Percentiles rank a stretch among this genome's conserved stretches.
Conservation (phyloP, 2,888 invertebrate genomes). For the Campoplex capitator region DNA sequence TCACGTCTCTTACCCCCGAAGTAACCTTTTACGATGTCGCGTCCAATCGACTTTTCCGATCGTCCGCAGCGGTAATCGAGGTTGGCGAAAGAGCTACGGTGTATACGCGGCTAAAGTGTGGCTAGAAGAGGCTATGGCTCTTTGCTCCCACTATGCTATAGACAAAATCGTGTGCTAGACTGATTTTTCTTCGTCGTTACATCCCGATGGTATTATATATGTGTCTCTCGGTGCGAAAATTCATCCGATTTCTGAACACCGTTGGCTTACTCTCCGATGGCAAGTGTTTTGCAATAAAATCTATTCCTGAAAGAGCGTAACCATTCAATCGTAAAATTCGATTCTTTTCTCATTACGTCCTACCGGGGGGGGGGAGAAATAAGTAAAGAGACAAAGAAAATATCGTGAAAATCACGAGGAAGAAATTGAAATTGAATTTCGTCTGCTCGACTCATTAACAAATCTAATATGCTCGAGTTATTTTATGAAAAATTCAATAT, state of each 20-base stretch:
- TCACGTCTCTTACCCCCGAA: constrained; percentile 56
- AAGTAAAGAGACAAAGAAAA: neutral
- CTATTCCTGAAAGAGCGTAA: constrained; percentile 20
- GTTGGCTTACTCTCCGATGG: neutral
- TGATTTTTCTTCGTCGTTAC: constrained; percentile 66
- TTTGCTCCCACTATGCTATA: constrained; percentile 5
- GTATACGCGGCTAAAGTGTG: constrained; percentile 11
- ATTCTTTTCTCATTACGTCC: constrained; percentile 45
- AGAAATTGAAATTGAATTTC: neutral
- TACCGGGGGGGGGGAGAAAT: neutral
- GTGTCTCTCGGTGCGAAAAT: constrained; percentile 45
- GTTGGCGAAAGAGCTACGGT: constrained; percentile 46
- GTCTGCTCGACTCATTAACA: neutral
- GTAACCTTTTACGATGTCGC: constrained; percentile 77
- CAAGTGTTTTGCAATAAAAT: constrained; percentile 57
- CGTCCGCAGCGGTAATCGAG: constrained; percentile 69
- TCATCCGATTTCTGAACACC: constrained; percentile 28
- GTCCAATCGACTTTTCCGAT: constrained; percentile 75
- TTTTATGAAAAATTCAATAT: neutral
- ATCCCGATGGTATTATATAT: constrained; percentile 43
- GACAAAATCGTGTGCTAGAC: constrained; percentile 12
- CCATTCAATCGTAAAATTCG: constrained; percentile 34
- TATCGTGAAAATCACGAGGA: neutral
- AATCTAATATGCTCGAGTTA: neutral
- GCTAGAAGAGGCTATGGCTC: constrained; percentile 30